Evolutionary conservation across 2,797 vertebrate species (phyloP).

Genomic region (Hybognathus amarus): DNA sequence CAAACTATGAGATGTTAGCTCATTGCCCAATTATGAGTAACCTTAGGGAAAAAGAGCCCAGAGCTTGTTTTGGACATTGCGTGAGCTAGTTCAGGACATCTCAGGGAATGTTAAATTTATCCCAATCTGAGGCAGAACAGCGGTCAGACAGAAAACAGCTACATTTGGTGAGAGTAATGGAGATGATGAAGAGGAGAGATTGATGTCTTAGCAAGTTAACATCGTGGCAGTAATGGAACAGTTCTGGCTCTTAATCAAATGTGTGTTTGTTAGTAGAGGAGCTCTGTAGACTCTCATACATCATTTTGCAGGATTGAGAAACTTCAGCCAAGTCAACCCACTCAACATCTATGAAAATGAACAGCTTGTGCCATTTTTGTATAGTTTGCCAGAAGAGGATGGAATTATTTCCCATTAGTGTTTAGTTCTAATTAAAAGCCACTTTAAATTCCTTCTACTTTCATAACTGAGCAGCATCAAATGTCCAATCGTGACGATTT

Average conservation of each 20-base stretch:
- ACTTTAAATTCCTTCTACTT: not conserved
- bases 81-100: slow-evolving; percentile 35
- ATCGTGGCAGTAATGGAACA: slow-evolving; percentile 42
- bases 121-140: slow-evolving; percentile 41
- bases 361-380: slow-evolving; percentile 34
- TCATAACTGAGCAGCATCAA: not conserved
- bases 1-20: slow-evolving; percentile 64
- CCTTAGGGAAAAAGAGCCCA: slow-evolving; percentile 42
- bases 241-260: slow-evolving; percentile 44
- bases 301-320: slow-evolving; percentile 43
- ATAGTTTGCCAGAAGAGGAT: slow-evolving; percentile 10
- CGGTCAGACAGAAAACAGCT: slow-evolving; percentile 42
- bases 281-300: slow-evolving; percentile 30
- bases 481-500: not conserved
- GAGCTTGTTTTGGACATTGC: slow-evolving; percentile 48
- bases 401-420: not conserved
- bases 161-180: slow-evolving; percentile 47
- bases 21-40: slow-evolving; percentile 72
- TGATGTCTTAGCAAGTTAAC: slow-evolving; percentile 45
- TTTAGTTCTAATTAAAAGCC: not conserved
- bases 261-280: slow-evolving; percentile 11
- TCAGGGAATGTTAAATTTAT: slow-evolving; percentile 63
- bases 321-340: not conserved
- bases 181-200: not conserved
- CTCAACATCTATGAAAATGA: slow-evolving; percentile 10